These are phyloP conservation scores for Hydrochoerus hydrochaeris DNA, from an alignment of 2,113 vertebrate species.

Conservation along the genomic window DNA sequence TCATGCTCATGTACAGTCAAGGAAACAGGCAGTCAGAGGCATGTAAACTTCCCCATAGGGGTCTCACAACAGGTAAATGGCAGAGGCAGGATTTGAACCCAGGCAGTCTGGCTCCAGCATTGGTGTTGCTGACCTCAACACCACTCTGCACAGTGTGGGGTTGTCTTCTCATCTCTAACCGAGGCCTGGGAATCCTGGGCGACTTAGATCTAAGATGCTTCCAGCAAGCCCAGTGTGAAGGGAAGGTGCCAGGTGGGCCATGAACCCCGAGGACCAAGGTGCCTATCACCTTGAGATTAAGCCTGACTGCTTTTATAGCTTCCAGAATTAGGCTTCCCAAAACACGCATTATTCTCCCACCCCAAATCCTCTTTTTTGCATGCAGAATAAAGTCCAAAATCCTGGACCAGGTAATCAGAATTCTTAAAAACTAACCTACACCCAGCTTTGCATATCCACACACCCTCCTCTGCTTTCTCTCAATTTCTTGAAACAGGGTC, in stretches of 20 bases:
- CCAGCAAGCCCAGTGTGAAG: not conserved
- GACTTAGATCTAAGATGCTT: not conserved
- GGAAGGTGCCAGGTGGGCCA: not conserved
- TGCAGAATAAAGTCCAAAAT: not conserved
- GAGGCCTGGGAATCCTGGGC: not conserved
- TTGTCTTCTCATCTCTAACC: not conserved
- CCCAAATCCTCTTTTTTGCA: too few species aligned
- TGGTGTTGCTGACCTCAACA: accelerated
- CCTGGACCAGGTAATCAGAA: not conserved
- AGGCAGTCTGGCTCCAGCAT: not conserved
- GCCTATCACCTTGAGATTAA: not conserved
- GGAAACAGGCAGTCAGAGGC: not conserved
- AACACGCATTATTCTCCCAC: not conserved
- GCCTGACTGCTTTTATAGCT: not conserved
- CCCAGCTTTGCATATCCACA: not conserved
- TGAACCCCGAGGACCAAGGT: not conserved
- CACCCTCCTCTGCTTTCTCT: not conserved
- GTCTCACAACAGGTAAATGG: not conserved
- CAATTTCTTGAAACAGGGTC: not conserved
- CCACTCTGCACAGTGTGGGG: not conserved
- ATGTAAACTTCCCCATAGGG: not conserved
- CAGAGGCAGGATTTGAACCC: not conserved
- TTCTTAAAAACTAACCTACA: not conserved
- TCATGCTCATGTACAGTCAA: not conserved
- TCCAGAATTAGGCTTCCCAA: not conserved